These are phyloP conservation scores for Boulengeromyrus knoepffleri DNA, from an alignment of 2,113 vertebrate genomes.

Conservation along the genomic window DNA sequence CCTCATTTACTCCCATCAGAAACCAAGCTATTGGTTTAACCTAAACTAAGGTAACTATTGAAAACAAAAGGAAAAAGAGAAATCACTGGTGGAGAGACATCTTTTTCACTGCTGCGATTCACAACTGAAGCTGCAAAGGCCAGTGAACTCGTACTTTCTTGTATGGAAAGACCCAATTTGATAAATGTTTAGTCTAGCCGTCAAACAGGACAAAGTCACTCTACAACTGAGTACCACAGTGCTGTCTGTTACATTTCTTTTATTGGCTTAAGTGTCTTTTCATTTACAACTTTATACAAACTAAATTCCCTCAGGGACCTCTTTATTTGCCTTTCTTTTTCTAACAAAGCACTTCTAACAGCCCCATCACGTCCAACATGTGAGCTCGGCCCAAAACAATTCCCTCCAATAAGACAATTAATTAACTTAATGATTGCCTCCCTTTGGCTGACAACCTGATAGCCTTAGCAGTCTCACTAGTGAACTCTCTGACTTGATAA, in stretches of 20 bases:
- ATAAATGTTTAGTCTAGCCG: background rate
- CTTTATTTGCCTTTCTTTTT: background rate
- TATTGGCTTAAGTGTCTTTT: background rate
- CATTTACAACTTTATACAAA: constrained; percentile 3
- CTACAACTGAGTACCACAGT: background rate
- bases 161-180: background rate
- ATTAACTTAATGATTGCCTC: background rate
- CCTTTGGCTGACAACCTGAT: background rate
- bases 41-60: background rate
- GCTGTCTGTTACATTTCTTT: background rate
- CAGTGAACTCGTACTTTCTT: background rate
- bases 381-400: background rate
- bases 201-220: background rate
- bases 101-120: background rate
- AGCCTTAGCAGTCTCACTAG: background rate
- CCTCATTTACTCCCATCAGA: background rate
- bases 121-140: background rate
- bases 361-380: background rate
- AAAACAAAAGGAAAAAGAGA: background rate
- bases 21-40: background rate
- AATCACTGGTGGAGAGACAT: background rate
- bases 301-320: background rate
- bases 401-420: constrained; percentile 5
- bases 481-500: background rate
- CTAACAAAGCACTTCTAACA: background rate